A percentile compares a stretch with the other conserved stretches of the same genome.
phyloP scores from a whole-genome alignment of 2,797 vertebrate species.

The Sebastes matsubarae region DNA sequence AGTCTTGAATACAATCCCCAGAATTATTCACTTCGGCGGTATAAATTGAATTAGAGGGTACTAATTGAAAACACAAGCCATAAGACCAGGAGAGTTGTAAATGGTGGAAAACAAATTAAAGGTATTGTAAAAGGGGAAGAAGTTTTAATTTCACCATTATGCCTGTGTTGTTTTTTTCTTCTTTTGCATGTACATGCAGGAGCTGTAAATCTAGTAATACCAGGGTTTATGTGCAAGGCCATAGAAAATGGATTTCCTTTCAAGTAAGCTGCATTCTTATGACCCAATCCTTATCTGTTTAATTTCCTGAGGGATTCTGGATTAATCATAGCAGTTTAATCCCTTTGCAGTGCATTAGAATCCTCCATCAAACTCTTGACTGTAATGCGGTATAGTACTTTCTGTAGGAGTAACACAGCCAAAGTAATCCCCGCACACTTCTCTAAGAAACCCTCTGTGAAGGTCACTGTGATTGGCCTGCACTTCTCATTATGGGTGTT shows the following conservation, averaged over 20 bases:
- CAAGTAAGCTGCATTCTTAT: conserved; percentile 81
- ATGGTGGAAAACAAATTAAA: conserved; percentile 56
- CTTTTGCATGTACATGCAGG: conserved; percentile 50
- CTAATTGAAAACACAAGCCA: conserved; percentile 67
- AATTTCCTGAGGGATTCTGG: conserved; percentile 81
- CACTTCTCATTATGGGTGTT: conserved; percentile 66
- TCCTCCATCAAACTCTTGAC: conserved; percentile 73
- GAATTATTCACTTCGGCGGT: conserved; percentile 23
- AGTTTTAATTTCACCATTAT: conserved; percentile 64
- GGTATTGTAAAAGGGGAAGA: conserved; percentile 44
- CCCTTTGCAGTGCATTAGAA: conserved; percentile 78
- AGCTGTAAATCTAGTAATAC: conserved; percentile 72
- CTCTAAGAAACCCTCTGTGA: conserved; percentile 60
- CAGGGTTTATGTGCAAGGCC: conserved; percentile 74
- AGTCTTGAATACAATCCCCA: conserved; percentile 15
- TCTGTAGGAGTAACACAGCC: conserved; percentile 66
- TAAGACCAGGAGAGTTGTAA: conserved; percentile 39
- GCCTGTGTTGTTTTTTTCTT: conserved; percentile 16
- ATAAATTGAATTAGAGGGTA: conserved; percentile 58
- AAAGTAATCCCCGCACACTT: conserved; percentile 74
- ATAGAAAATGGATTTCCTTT: conserved; percentile 81
- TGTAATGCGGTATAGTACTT: conserved; percentile 74
- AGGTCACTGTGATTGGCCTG: conserved; percentile 78
- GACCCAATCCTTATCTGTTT: conserved; percentile 81
- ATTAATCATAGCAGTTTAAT: conserved; percentile 83